Conservation (phyloP, 92 coral and sea anemone genomes). For the Epizoanthus scotinus region DNA sequence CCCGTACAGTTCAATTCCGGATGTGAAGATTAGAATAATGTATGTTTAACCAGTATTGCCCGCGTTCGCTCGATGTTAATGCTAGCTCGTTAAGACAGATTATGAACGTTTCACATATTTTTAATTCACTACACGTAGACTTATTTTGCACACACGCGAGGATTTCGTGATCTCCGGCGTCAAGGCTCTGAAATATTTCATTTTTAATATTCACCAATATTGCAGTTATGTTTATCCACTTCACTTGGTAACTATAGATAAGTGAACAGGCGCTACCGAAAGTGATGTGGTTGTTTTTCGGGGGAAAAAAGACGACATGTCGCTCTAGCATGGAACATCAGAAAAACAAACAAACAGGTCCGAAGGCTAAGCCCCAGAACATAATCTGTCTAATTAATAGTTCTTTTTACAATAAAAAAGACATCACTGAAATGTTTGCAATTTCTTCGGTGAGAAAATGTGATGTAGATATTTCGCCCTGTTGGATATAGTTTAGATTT, state of each 20-base stretch:
- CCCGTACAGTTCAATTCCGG: neutral
- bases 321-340: neutral
- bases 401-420: no score
- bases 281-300: neutral
- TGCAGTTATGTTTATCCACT: neutral
- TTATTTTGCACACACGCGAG: neutral
- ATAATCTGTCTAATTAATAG: no score
- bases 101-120: neutral
- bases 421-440: no score
- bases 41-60: neutral
- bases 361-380: neutral
- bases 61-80: neutral
- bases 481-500: no score
- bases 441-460: no score
- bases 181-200: neutral
- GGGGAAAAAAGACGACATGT: neutral
- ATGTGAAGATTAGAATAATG: neutral
- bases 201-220: neutral
- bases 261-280: neutral
- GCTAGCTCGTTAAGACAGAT: neutral
- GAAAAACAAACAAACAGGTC: neutral
- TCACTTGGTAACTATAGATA: neutral
- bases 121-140: neutral
- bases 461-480: no score
- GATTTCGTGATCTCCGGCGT: neutral